Evolutionary conservation across 2,888 invertebrate species (phyloP).

Genomic region (Noctua janthina): DNA sequence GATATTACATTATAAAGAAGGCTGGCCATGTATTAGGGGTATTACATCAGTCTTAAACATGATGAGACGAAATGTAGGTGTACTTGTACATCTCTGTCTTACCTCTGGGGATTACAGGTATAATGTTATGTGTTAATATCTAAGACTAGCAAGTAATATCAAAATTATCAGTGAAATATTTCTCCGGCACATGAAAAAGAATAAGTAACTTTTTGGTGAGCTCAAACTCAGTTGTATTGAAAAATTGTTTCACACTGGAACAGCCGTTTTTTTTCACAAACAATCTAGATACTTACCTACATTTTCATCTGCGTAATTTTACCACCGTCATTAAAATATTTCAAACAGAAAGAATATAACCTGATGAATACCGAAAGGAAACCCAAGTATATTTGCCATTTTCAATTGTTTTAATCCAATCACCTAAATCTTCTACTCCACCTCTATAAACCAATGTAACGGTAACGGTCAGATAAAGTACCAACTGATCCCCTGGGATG

Average conservation of each 20-base stretch:
- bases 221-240: neutral
- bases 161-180: neutral
- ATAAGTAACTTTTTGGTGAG: neutral
- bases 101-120: neutral
- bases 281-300: neutral
- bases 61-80: neutral
- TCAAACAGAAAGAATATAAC: neutral
- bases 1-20: no score
- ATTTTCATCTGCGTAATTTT: neutral
- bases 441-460: slow-evolving; percentile 66
- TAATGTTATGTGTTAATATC: neutral
- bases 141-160: neutral
- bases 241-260: neutral
- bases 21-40: neutral
- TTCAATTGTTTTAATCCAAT: slow-evolving; percentile 63
- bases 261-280: neutral
- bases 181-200: neutral
- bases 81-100: neutral
- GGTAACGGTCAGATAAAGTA: slow-evolving; percentile 69
- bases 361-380: neutral
- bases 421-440: slow-evolving; percentile 53
- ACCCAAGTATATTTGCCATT: neutral
- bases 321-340: neutral
- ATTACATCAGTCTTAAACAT: neutral
- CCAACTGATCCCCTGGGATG: slow-evolving; percentile 61